These are phyloP conservation scores for Meriones psammophilus DNA, from an alignment of 2,797 vertebrate genomes.

Conservation along the genomic window DNA sequence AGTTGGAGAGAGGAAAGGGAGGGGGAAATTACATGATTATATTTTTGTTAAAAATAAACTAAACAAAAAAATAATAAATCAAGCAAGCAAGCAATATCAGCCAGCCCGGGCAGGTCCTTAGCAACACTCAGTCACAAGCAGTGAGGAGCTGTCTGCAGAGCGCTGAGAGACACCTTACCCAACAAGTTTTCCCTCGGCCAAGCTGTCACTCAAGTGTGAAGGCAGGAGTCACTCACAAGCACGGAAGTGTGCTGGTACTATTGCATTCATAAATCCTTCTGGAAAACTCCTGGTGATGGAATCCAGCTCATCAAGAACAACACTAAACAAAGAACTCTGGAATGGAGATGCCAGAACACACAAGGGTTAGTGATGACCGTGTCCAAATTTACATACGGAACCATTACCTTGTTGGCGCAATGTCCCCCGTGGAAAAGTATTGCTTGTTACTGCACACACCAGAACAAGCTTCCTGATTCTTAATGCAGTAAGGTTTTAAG, in stretches of 20 bases:
- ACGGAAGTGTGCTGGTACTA: not conserved
- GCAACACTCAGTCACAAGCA: not conserved
- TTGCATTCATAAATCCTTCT: constrained; percentile 29
- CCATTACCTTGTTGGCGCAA: not conserved
- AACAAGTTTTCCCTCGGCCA: not conserved
- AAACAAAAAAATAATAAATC: not conserved
- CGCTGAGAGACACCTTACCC: not conserved
- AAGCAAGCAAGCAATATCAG: not conserved
- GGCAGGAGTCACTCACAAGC: not conserved
- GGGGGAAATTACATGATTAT: not conserved
- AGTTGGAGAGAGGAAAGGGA: not conserved
- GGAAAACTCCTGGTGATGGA: constrained; percentile 29
- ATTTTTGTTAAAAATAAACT: not conserved
- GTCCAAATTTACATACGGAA: constrained; percentile 1
- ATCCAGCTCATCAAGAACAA: constrained; percentile 48
- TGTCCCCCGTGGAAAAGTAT: constrained; percentile 22
- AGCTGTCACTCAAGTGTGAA: constrained; percentile 49
- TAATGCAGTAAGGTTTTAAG: not conserved
- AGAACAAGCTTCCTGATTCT: not conserved
- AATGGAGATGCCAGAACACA: not conserved
- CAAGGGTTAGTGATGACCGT: not conserved
- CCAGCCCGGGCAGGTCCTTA: not conserved
- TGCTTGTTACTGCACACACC: not conserved
- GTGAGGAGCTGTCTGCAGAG: not conserved
- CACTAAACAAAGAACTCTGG: constrained; percentile 66